These are phyloP conservation scores for Thymallus thymallus DNA, from an alignment of 2,113 vertebrate species.

Conservation along the genomic window DNA sequence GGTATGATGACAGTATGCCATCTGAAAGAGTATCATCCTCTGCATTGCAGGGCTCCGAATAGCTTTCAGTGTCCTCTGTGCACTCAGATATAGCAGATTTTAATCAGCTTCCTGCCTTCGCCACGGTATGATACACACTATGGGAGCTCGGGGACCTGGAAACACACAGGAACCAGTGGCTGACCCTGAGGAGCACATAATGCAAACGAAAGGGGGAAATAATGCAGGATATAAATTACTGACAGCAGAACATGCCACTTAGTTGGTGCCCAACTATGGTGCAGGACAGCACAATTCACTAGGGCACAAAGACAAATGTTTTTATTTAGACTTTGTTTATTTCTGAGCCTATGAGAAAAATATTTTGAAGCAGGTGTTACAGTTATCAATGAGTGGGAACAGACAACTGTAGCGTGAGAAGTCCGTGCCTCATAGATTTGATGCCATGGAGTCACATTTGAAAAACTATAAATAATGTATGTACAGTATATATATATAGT, in stretches of 20 bases:
- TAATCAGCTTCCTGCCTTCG: slow-evolving; percentile 59
- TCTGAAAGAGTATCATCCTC: slow-evolving; percentile 40
- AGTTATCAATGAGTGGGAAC: no score
- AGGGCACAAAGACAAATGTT: slow-evolving; percentile 9
- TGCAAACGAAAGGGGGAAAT: slow-evolving; percentile 44
- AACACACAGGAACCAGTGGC: slow-evolving; percentile 12
- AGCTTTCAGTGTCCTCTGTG: slow-evolving; percentile 47
- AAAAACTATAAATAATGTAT: no score
- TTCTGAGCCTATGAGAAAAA: no score
- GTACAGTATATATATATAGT: no score
- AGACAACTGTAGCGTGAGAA: no score
- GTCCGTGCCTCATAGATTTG: no score
- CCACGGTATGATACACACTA: slow-evolving; percentile 36
- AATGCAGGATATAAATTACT: slow-evolving; percentile 56
- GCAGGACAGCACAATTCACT: slow-evolving; percentile 29
- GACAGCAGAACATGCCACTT: slow-evolving; percentile 15
- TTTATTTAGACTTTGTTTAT: no score
- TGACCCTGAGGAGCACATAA: slow-evolving; percentile 38
- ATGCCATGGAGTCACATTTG: no score
- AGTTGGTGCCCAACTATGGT: neutral
- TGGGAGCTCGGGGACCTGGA: slow-evolving; percentile 35
- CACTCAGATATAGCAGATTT: slow-evolving; percentile 60
- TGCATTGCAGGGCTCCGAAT: slow-evolving; percentile 54
- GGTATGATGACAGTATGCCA: slow-evolving; percentile 37
- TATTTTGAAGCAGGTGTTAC: no score